phyloP scores from a whole-genome alignment of 92 coral and sea anemone genomes.

The Virgularia gustaviana region DNA sequence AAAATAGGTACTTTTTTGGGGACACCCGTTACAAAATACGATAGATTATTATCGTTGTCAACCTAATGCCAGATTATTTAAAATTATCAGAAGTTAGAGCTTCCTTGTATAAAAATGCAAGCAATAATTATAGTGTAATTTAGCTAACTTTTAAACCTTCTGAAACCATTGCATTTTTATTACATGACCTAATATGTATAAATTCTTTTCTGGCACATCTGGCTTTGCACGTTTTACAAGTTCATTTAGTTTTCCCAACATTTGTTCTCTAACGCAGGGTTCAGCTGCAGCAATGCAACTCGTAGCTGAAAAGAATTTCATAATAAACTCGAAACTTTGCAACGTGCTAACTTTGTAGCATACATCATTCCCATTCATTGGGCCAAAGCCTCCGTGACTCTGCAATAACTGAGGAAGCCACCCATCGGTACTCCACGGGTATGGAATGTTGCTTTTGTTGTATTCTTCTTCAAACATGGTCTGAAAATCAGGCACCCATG shows the following conservation, averaged over 20 bases:
- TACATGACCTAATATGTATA: conserved; percentile 54
- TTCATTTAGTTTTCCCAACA: conserved; percentile 54
- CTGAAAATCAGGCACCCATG: conserved; percentile 73
- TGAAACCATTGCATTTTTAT: conserved; percentile 75
- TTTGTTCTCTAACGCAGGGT: conserved; percentile 41
- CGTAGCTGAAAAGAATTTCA: conserved; percentile 19
- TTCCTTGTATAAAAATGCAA: too few relatives aligned
- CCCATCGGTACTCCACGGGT: not conserved
- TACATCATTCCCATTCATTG: not conserved
- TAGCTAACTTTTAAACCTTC: too few relatives aligned
- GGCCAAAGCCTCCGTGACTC: conserved; percentile 18
- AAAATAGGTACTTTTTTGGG: too few relatives aligned
- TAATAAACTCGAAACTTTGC: not conserved
- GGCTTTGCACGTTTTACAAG: conserved; percentile 60
- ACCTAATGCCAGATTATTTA: too few relatives aligned
- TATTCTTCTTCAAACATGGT: conserved; percentile 44
- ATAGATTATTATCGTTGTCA: too few relatives aligned
- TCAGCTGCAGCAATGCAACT: conserved; percentile 62
- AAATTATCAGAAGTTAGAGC: too few relatives aligned
- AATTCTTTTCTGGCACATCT: conserved; percentile 57
- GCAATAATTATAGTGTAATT: too few relatives aligned
- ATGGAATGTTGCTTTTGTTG: not conserved
- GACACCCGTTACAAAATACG: too few relatives aligned
- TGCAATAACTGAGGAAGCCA: not conserved
- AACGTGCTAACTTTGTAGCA: not conserved